Conservation (phyloP, 2,888 invertebrate genomes). For the Abscondita cerata region DNA sequence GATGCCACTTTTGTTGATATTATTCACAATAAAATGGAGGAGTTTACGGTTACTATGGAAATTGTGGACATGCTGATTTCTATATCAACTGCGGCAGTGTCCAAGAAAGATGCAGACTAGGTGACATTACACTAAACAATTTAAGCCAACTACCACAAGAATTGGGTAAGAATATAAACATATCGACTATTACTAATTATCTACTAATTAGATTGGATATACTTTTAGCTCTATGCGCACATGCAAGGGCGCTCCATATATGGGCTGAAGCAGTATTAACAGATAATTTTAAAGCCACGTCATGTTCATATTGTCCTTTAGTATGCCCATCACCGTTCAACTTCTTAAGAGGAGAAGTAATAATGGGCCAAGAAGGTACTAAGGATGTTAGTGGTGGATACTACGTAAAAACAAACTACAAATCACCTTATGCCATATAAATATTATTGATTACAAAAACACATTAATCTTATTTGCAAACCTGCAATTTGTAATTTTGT, state of each 20-base stretch:
- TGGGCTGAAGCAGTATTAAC: neutral
- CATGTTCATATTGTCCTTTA: conserved; percentile 1
- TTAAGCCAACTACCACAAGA: no score
- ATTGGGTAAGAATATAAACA: no score
- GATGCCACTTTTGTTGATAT: conserved; percentile 24
- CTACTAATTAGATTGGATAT: no score
- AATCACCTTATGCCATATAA: neutral
- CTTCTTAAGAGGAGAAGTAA: neutral
- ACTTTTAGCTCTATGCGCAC: no score
- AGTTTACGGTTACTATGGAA: conserved; percentile 14
- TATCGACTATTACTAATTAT: no score
- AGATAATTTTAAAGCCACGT: neutral
- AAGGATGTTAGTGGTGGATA: neutral
- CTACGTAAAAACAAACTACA: neutral
- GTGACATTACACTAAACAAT: no score
- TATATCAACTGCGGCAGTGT: conserved; percentile 20
- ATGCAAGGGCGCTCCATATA: neutral
- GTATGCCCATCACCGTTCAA: neutral
- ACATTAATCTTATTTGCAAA: no score
- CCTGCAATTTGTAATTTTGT: no score
- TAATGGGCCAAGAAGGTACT: neutral
- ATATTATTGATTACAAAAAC: no score
- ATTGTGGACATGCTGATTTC: conserved; percentile 22
- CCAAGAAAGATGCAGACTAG: conserved; percentile 22
- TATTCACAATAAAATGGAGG: conserved; percentile 21